Conservation (phyloP, 1,140 invertebrate species). For the Listronotus bonariensis region DNA sequence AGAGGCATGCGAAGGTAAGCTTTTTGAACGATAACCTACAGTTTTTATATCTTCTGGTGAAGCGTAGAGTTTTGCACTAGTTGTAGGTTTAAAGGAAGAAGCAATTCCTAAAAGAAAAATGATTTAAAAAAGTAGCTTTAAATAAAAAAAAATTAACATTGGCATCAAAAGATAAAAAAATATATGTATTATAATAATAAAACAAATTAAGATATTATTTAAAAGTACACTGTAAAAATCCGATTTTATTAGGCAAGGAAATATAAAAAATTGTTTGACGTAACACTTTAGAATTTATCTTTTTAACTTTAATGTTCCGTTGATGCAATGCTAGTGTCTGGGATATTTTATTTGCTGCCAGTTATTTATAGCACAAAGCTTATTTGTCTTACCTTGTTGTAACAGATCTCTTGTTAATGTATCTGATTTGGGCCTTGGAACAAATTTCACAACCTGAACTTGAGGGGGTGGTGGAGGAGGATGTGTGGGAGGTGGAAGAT, state of each 20-base stretch:
- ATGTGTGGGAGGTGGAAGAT: constrained; percentile 69
- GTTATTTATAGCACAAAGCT: background rate
- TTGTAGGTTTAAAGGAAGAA: constrained; percentile 83
- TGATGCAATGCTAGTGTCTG: background rate
- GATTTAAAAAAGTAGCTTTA: too few relatives aligned
- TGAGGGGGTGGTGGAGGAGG: constrained; percentile 72
- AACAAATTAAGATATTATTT: too few relatives aligned
- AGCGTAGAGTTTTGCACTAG: constrained; percentile 85
- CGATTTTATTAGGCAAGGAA: too few relatives aligned
- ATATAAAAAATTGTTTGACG: too few relatives aligned
- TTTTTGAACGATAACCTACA: constrained; percentile 75
- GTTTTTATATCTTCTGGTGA: constrained; percentile 82
- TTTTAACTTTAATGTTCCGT: too few relatives aligned
- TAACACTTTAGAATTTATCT: too few relatives aligned
- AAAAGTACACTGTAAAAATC: too few relatives aligned
- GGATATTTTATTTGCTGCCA: background rate
- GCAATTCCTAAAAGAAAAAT: constrained; percentile 60
- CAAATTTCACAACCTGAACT: constrained; percentile 74
- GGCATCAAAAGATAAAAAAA: too few relatives aligned
- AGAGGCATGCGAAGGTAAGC: constrained; percentile 61
- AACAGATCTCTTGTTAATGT: constrained; percentile 47
- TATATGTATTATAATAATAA: too few relatives aligned
- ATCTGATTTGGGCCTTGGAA: constrained; percentile 60
- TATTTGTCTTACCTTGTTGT: constrained; percentile 41
- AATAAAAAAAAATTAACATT: too few relatives aligned